Evolutionary conservation across 2,113 vertebrate genomes (phyloP).

Genomic region (Nematolebias whitei): DNA sequence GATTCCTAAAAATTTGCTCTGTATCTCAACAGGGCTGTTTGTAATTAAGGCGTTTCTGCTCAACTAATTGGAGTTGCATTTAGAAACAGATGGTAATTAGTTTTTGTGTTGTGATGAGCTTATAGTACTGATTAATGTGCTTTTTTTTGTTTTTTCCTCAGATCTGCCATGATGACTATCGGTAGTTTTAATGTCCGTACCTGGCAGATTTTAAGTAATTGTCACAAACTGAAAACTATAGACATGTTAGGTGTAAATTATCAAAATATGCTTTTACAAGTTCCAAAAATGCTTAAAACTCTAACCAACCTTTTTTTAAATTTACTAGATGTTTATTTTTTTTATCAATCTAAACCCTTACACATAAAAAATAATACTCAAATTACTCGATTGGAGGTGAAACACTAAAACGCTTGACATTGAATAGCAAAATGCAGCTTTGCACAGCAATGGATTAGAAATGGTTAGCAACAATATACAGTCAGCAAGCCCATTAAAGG

Average conservation of each 20-base stretch:
- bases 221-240: conserved; percentile 4
- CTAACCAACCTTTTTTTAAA: conserved; percentile 12
- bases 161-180: neutral
- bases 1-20: conserved; percentile 39
- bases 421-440: conserved; percentile 50
- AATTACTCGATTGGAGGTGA: conserved; percentile 32
- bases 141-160: conserved; percentile 9
- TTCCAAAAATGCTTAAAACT: conserved; percentile 10
- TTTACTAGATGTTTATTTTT: conserved; percentile 19
- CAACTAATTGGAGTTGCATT: conserved; percentile 24
- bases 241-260: neutral
- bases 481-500: conserved; percentile 55
- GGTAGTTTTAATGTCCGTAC: neutral
- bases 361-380: conserved; percentile 21
- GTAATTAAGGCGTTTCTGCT: conserved; percentile 41
- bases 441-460: conserved; percentile 58
- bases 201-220: neutral
- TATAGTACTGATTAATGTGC: conserved; percentile 14
- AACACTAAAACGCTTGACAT: conserved; percentile 63
- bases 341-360: conserved; percentile 18
- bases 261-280: conserved; percentile 8
- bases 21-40: conserved; percentile 30
- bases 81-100: conserved; percentile 26
- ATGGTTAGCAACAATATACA: conserved; percentile 55
- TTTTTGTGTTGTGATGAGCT: conserved; percentile 21